These are phyloP conservation scores for Mus musculus DNA, from an alignment of 2,113 vertebrate genomes.

Conservation along the genomic window DNA sequence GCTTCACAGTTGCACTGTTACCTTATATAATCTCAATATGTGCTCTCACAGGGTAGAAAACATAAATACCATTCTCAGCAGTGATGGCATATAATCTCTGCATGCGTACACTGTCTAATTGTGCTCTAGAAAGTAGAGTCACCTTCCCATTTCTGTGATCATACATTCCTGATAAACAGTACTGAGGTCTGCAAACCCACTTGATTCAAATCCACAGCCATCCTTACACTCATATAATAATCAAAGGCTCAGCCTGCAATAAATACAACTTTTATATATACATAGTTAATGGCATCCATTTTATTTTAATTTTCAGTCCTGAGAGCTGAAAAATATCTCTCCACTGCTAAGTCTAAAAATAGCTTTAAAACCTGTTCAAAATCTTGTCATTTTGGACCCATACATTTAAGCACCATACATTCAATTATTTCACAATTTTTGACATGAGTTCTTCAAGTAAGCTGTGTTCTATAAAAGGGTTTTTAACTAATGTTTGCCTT, in stretches of 20 bases:
- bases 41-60: conserved; percentile 97
- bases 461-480: conserved; percentile 94
- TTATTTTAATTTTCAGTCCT: conserved; percentile 96
- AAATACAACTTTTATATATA: conserved; percentile 95
- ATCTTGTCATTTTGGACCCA: conserved; percentile 96
- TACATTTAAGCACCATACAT: conserved; percentile 97
- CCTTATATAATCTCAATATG: conserved; percentile 97
- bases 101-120: conserved; percentile 97
- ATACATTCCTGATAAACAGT: conserved; percentile 89
- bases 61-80: conserved; percentile 95
- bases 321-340: conserved; percentile 96
- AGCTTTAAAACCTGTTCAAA: conserved; percentile 97
- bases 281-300: conserved; percentile 99
- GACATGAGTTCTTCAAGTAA: conserved; percentile 99
- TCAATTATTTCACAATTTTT: conserved; percentile 98
- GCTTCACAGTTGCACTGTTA: conserved; percentile 95
- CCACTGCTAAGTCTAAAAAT: conserved; percentile 99
- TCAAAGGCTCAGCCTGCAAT: conserved; percentile 88
- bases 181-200: conserved; percentile 89
- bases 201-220: conserved; percentile 91
- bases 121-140: conserved; percentile 96
- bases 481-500: not conserved
- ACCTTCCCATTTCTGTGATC: conserved; percentile 94
- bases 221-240: conserved; percentile 90
- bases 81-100: conserved; percentile 96